These are phyloP conservation scores for Brachionus sp. DNA, from an alignment of 1,140 invertebrate species.

Conservation along the genomic window DNA sequence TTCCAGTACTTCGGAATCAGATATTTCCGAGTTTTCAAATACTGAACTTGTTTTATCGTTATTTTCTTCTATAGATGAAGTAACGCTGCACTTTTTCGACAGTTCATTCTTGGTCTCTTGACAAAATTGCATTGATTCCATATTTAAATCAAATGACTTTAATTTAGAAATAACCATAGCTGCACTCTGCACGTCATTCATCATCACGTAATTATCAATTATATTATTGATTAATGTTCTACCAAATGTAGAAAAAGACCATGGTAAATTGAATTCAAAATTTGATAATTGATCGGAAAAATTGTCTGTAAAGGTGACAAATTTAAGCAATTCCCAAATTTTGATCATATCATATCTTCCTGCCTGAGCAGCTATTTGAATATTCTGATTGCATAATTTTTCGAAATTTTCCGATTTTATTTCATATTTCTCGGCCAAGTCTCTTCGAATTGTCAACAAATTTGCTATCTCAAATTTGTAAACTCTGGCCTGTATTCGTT, in stretches of 20 bases:
- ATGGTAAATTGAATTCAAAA: background rate
- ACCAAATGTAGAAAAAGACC: conserved; percentile 24
- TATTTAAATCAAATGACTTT: background rate
- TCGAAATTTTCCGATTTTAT: background rate
- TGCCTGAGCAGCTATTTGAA: conserved; percentile 6
- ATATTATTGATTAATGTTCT: conserved; percentile 2
- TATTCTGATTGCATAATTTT: background rate
- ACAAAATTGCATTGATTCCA: background rate
- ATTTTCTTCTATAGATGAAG: background rate
- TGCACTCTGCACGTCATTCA: conserved; percentile 3
- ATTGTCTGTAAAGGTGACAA: background rate
- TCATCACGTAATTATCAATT: background rate
- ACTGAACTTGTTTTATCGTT: background rate
- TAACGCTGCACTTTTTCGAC: background rate
- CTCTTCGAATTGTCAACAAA: background rate
- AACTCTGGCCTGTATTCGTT: background rate
- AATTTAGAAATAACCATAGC: conserved; percentile 31
- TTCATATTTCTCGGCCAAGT: conserved; percentile 16
- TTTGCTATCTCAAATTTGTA: background rate
- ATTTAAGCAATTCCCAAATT: conserved; percentile 23
- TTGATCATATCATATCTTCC: background rate
- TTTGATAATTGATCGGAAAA: background rate
- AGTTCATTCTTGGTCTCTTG: background rate
- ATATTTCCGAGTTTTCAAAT: conserved; percentile 6
- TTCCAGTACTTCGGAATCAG: background rate